Evolutionary conservation across 2,888 invertebrate species (phyloP).

Genomic region (Volucella bombylans): DNA sequence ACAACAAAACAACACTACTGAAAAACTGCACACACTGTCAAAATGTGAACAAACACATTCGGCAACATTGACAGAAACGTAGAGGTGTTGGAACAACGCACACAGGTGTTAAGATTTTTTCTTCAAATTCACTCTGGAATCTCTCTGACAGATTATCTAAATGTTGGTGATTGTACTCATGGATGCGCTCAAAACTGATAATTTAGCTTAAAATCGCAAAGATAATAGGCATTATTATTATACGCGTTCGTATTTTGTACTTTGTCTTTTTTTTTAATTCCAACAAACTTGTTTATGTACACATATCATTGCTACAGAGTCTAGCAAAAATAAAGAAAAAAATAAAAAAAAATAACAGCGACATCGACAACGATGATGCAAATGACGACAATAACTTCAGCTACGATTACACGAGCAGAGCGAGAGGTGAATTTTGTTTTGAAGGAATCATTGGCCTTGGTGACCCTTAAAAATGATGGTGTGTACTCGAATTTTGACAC

Average conservation of each 20-base stretch:
- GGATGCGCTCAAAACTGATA: slow-evolving; percentile 19
- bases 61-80: slow-evolving; percentile 28
- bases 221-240: slow-evolving; percentile 14
- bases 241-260: too few species aligned
- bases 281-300: slow-evolving; percentile 55
- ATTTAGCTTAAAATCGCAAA: slow-evolving; percentile 43
- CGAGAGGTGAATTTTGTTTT: slow-evolving; percentile 56
- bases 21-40: slow-evolving; percentile 52
- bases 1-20: slow-evolving; percentile 11
- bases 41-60: slow-evolving; percentile 45
- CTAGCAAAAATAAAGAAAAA: slow-evolving; percentile 37
- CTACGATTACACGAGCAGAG: neutral
- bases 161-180: slow-evolving; percentile 22
- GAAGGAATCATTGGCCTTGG: slow-evolving; percentile 67
- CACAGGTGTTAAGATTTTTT: slow-evolving; percentile 52
- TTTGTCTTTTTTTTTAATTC: slow-evolving; percentile 26
- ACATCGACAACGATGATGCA: neutral
- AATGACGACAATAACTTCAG: too few species aligned
- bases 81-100: slow-evolving; percentile 47
- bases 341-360: slow-evolving; percentile 13
- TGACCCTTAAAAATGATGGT: slow-evolving; percentile 54
- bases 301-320: neutral
- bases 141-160: neutral
- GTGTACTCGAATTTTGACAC: slow-evolving; percentile 21
- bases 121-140: too few species aligned